Evolutionary conservation across 2,888 invertebrate species (phyloP).

Genomic region (Pseudococcus longispinus): DNA sequence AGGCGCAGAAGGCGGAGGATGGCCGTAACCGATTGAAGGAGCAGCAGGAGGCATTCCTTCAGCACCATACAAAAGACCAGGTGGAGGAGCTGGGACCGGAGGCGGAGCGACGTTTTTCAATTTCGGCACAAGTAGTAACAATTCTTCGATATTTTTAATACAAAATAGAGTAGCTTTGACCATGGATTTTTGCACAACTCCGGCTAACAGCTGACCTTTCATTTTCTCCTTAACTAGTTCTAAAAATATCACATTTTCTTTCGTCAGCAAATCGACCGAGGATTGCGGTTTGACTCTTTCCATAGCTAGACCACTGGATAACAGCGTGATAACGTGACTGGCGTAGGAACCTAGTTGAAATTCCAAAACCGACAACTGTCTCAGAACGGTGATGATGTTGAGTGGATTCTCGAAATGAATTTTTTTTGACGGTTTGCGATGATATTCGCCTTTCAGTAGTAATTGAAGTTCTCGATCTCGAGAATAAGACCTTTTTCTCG

Average conservation of each 20-base stretch:
- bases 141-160: slow-evolving; percentile 77
- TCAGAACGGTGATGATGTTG: slow-evolving; percentile 71
- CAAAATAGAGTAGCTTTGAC: slow-evolving; percentile 76
- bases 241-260: slow-evolving; percentile 77
- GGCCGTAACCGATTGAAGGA: not conserved
- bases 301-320: slow-evolving; percentile 79
- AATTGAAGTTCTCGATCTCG: not conserved
- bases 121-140: slow-evolving; percentile 72
- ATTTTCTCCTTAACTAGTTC: slow-evolving; percentile 87
- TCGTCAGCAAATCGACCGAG: slow-evolving; percentile 75
- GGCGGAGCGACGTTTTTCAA: slow-evolving; percentile 43
- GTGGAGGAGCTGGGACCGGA: slow-evolving; percentile 8
- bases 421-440: slow-evolving; percentile 57
- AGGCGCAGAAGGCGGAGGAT: not conserved
- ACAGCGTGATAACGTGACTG: slow-evolving; percentile 77
- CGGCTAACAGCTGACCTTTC: slow-evolving; percentile 78
- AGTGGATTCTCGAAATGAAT: slow-evolving; percentile 58
- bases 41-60: slow-evolving; percentile 53
- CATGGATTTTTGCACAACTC: slow-evolving; percentile 70
- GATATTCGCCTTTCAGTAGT: slow-evolving; percentile 38
- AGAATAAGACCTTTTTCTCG: slow-evolving; percentile 28
- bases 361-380: slow-evolving; percentile 81
- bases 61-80: slow-evolving; percentile 25
- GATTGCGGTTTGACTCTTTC: slow-evolving; percentile 77
- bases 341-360: slow-evolving; percentile 84